phyloP scores from a whole-genome alignment of 2,888 invertebrate genomes.

The Spisula subtruncata region DNA sequence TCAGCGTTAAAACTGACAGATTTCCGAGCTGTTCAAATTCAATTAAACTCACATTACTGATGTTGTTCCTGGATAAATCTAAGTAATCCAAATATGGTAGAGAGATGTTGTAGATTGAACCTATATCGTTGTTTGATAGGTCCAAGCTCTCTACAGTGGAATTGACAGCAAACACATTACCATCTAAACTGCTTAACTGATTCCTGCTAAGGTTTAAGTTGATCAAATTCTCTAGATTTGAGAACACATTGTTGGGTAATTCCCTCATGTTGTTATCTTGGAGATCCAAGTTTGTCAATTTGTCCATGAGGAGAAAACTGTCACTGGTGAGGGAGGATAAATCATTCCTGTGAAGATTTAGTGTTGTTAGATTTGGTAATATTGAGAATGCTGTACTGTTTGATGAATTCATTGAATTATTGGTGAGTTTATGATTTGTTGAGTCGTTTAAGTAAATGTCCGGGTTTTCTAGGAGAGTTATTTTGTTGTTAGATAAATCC shows the following conservation, averaged over 20 bases:
- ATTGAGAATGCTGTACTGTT: slow-evolving; percentile 56
- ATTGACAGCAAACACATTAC: slow-evolving; percentile 39
- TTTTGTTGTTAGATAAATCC: slow-evolving; percentile 63
- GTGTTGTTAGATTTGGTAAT: slow-evolving; percentile 40
- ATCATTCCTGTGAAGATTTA: slow-evolving; percentile 56
- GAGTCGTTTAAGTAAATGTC: slow-evolving; percentile 31
- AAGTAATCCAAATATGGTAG: slow-evolving; percentile 63
- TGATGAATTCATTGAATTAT: slow-evolving; percentile 60
- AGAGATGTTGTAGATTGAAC: slow-evolving; percentile 46
- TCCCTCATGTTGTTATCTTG: slow-evolving; percentile 60
- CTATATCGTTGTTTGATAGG: slow-evolving; percentile 69
- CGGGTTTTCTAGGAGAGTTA: slow-evolving; percentile 49
- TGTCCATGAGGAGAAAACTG: slow-evolving; percentile 67
- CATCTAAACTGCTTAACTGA: slow-evolving; percentile 42
- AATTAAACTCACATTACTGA: slow-evolving; percentile 57
- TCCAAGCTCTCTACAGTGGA: slow-evolving; percentile 58
- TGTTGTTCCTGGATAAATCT: slow-evolving; percentile 73
- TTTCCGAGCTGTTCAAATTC: slow-evolving; percentile 91
- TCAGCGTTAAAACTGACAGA: slow-evolving; percentile 70
- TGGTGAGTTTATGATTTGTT: slow-evolving; percentile 60
- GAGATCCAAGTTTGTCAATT: slow-evolving; percentile 59
- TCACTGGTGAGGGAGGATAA: slow-evolving; percentile 51
- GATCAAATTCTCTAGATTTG: slow-evolving; percentile 52
- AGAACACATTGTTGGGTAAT: slow-evolving; percentile 50
- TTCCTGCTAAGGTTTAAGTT: slow-evolving; percentile 60